Conservation (phyloP, 2,888 invertebrate genomes). For the Cheilosia soror region DNA sequence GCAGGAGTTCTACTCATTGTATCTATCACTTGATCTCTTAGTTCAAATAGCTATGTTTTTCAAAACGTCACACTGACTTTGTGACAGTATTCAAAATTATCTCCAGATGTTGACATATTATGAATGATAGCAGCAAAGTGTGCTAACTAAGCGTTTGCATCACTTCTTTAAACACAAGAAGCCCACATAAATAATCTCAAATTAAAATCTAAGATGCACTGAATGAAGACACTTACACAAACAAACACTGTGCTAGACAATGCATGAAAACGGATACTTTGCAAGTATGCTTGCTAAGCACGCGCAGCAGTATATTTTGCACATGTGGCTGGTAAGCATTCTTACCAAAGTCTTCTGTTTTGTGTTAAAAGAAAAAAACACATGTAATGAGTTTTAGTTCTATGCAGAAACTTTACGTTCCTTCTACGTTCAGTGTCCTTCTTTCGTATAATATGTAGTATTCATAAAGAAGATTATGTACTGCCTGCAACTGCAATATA, state of each 20-base stretch:
- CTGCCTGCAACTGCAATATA: conserved; percentile 47
- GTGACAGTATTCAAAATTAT: no score
- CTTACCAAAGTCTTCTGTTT: neutral
- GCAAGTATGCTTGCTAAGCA: conserved; percentile 3
- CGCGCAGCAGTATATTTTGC: conserved; percentile 4
- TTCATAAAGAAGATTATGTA: conserved; percentile 62
- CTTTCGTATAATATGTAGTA: conserved; percentile 32
- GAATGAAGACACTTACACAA: neutral
- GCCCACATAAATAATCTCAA: conserved; percentile 31
- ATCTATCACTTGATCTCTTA: no score
- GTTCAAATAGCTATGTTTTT: no score
- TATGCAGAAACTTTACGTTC: conserved; percentile 1
- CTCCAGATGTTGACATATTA: no score
- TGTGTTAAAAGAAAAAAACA: neutral
- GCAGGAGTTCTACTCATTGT: no score
- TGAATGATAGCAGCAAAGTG: no score
- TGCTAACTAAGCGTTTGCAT: no score
- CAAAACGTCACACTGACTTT: no score
- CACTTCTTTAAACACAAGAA: no score
- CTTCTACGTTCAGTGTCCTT: conserved; percentile 21
- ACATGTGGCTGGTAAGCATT: conserved; percentile 3
- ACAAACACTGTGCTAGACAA: neutral
- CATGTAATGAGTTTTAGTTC: conserved; percentile 48
- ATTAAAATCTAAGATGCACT: conserved; percentile 39
- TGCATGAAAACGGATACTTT: neutral